phyloP scores from a whole-genome alignment of 2,113 vertebrate genomes.

The Heterotilapia buettikoferi region DNA sequence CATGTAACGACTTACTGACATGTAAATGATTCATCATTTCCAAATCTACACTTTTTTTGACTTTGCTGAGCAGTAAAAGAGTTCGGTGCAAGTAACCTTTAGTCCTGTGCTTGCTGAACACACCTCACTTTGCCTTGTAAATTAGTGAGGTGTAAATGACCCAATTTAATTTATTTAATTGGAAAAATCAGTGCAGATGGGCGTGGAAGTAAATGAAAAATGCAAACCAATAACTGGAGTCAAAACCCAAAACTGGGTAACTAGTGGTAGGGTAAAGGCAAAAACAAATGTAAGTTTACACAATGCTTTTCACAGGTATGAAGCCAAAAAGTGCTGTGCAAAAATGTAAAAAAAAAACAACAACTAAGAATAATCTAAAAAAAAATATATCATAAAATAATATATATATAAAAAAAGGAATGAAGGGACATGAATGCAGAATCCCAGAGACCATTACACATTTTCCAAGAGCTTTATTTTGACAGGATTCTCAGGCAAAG shows the following conservation, averaged over 20 bases:
- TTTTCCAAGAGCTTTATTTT: not conserved
- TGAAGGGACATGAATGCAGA: not conserved
- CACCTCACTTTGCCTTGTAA: not conserved
- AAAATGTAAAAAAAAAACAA: not conserved
- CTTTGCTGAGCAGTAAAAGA: not conserved
- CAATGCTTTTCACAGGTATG: not conserved
- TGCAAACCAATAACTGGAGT: not conserved
- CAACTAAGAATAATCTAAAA: not conserved
- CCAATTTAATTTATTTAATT: not conserved
- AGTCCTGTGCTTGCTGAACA: not conserved
- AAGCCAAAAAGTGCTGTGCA: not conserved
- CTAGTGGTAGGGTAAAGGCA: not conserved
- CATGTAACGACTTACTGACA: not conserved
- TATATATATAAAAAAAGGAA: not conserved
- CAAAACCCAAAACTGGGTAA: not conserved
- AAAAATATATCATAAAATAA: not conserved
- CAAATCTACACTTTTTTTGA: not conserved
- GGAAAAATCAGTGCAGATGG: not conserved
- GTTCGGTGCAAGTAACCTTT: not conserved
- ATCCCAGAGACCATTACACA: not conserved
- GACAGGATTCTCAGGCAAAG: not conserved
- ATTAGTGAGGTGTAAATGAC: not conserved
- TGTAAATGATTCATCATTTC: conserved; percentile 19
- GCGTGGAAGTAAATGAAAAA: not conserved
- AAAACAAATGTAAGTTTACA: not conserved